Evolutionary conservation across 2,797 vertebrate genomes (phyloP).

Genomic region (Esox lucius): DNA sequence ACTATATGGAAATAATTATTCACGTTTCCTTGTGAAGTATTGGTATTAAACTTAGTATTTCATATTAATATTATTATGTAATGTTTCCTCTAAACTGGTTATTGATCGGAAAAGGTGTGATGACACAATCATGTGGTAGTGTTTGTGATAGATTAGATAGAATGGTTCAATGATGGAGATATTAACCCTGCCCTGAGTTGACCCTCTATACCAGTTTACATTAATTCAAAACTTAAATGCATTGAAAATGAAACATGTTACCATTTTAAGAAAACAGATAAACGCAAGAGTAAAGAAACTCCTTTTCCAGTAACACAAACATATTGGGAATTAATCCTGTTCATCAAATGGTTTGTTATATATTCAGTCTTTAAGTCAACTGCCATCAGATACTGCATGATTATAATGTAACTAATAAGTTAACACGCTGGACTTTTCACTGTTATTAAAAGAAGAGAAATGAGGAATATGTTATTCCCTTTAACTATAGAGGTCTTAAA

Average conservation of each 20-base stretch:
- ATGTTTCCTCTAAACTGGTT: neutral
- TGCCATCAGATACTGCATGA: conserved; percentile 54
- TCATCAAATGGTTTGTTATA: conserved; percentile 55
- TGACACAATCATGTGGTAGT: neutral
- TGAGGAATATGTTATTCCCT: neutral
- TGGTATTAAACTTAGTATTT: neutral
- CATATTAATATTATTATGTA: neutral
- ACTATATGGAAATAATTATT: neutral
- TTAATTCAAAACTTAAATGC: neutral
- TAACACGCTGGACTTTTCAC: neutral
- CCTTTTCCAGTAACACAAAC: conserved; percentile 7
- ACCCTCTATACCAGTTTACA: neutral
- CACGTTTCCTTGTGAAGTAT: neutral
- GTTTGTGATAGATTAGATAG: neutral
- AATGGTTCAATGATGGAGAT: no score
- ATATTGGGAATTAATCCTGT: conserved; percentile 45
- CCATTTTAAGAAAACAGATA: neutral
- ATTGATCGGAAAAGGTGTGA: neutral
- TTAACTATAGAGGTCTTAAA: conserved; percentile 19
- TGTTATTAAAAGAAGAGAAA: neutral
- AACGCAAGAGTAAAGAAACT: neutral
- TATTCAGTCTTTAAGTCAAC: conserved; percentile 62
- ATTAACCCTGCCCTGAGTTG: neutral
- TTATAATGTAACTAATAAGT: neutral
- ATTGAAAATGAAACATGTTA: neutral